Evolutionary conservation across 2,797 vertebrate species (phyloP), one percentile per base, ranked within the genome.

Genomic region (Gallinago nigripennis): DNA sequence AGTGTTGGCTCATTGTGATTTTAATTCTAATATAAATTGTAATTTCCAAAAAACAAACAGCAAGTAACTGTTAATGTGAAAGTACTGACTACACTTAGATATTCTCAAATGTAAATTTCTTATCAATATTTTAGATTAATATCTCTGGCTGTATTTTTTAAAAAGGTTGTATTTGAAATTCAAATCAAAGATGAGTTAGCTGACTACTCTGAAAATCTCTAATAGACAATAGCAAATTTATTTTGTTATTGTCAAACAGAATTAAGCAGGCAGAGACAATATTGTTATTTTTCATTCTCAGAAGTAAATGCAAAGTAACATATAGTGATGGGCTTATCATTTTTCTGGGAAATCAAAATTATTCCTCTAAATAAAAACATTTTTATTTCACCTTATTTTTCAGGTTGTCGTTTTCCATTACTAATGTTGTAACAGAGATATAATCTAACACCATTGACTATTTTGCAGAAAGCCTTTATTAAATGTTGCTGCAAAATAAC

Each of bases 111-210:
- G 95, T 94, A 97, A 97, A 97, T 97, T 97, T 96, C 79, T 95
- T 95, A 95, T 96, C 92, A 97, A 96, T 97, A 97, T 97, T 97
- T 98, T 71, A 89, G 94, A 96, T 97, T 76, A 97, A 96, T 97
- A 97, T 95, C 61, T 88, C 93, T 95, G 68, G 86, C 85, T 97
- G 96, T 96, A 92, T 96, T 96, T 96, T 94, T 94, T 94, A 79
- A 96, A 96, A 97, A 97, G 95, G 93, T 96, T 97, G 92, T 96
- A 96, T 98, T 98, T 98, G 97, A 97, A 97, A 97, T 98, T 97
- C 97, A 97, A 97, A 98, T 96, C 73, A 86, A 95, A 97, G 91
- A 86, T 85, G 83, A 83, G 94, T 97, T 97, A 95, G 60, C 66
- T 95, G 91, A 75, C 94, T 95, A 97, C 89, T 83, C 92, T 91